phyloP scores from a whole-genome alignment of 2,797 vertebrate genomes.

The Sebastes glaucus region DNA sequence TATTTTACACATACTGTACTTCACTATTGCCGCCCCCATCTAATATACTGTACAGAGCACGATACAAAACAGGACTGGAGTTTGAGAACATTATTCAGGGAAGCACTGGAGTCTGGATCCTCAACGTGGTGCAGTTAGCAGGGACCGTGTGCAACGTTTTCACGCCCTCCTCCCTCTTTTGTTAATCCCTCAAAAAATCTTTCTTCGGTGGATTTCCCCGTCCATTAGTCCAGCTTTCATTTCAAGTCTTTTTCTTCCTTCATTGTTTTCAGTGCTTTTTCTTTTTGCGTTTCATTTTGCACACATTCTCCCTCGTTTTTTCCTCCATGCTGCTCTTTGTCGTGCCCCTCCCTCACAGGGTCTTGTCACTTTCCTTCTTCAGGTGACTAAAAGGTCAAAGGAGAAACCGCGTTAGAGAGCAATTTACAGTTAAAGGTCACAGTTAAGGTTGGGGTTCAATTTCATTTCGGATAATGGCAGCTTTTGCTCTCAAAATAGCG shows the following conservation, averaged over 20 bases:
- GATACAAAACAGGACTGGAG: conserved; percentile 75
- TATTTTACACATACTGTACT: conserved; percentile 83
- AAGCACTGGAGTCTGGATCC: conserved; percentile 66
- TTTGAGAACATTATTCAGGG: conserved; percentile 63
- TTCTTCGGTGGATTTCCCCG: conserved; percentile 23
- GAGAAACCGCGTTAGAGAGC: conserved; percentile 1
- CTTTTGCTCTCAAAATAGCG: neutral
- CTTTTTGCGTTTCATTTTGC: conserved; percentile 46
- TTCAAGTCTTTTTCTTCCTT: conserved; percentile 49
- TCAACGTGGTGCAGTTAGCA: conserved; percentile 48
- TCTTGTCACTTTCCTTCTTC: conserved; percentile 99
- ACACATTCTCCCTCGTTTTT: conserved; percentile 48
- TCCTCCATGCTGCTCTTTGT: conserved; percentile 67
- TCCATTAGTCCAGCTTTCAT: conserved; percentile 51
- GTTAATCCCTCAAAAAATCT: conserved; percentile 44
- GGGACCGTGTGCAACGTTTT: conserved; percentile 61
- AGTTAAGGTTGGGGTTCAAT: neutral
- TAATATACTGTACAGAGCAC: conserved; percentile 82
- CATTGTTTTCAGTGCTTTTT: conserved; percentile 65
- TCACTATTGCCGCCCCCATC: conserved; percentile 67
- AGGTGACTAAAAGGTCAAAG: conserved; percentile 88
- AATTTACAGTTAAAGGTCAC: conserved; percentile 16
- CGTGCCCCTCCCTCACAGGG: conserved; percentile 88
- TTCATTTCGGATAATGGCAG: neutral
- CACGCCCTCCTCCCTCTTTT: conserved; percentile 43